Conservation (phyloP, 2,888 invertebrate genomes). For the Coecobrya sp. region DNA sequence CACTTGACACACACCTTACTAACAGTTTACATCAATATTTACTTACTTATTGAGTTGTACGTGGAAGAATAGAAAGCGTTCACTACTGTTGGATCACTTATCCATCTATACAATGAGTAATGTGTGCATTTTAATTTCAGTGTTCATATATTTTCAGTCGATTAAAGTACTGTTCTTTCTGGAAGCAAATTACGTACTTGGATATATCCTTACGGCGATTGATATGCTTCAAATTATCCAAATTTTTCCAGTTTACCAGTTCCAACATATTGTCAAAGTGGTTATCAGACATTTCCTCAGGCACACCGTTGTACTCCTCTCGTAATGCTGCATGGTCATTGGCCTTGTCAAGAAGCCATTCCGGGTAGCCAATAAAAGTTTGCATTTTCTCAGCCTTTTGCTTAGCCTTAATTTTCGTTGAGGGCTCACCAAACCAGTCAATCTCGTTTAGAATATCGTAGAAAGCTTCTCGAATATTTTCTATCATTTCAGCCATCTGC, state of each 20-base stretch:
- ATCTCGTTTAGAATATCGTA: conserved; percentile 92
- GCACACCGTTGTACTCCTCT: conserved; percentile 92
- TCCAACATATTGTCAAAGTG: conserved; percentile 79
- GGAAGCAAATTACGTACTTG: conserved; percentile 64
- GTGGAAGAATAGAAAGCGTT: conserved; percentile 95
- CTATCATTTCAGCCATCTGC: conserved; percentile 92
- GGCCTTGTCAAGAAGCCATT: conserved; percentile 92
- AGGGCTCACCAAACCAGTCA: conserved; percentile 96
- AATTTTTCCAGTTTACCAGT: conserved; percentile 81
- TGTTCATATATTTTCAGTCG: background rate
- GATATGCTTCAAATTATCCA: conserved; percentile 79
- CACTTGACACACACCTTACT: background rate
- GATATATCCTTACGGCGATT: conserved; percentile 68
- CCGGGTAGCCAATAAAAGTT: conserved; percentile 97
- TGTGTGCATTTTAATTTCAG: background rate
- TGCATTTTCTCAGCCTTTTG: conserved; percentile 94
- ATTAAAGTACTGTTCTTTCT: no score
- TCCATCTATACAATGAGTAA: conserved; percentile 82
- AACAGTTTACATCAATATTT: background rate
- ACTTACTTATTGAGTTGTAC: conserved; percentile 95
- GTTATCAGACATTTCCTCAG: conserved; percentile 64
- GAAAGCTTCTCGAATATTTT: conserved; percentile 94
- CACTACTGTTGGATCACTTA: conserved; percentile 91
- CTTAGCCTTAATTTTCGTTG: conserved; percentile 92
- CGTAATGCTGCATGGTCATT: conserved; percentile 91